Conservation (phyloP, 2,888 invertebrate species). For the Opisthograptis luteolata region DNA sequence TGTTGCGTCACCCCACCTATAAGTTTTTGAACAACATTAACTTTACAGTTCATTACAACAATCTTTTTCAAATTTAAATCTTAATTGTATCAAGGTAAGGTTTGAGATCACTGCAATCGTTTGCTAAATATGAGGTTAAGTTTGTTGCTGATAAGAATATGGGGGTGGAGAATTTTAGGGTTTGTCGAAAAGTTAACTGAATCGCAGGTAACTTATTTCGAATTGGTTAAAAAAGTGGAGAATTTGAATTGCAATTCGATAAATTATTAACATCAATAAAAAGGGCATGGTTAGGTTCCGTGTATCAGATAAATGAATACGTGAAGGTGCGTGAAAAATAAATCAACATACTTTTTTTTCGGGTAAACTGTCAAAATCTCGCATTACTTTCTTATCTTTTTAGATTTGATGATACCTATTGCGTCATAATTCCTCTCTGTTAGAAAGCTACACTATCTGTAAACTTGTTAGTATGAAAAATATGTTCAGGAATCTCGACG, state of each 20-base stretch:
- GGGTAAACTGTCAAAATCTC: no score
- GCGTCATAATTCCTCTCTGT: no score
- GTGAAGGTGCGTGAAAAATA: no score
- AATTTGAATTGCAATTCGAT: slow-evolving; percentile 56
- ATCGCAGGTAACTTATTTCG: slow-evolving; percentile 74
- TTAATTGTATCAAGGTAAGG: slow-evolving; percentile 27
- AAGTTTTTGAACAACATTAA: slow-evolving; percentile 44
- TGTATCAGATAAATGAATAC: neutral
- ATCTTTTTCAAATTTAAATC: slow-evolving; percentile 11
- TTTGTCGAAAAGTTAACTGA: slow-evolving; percentile 75
- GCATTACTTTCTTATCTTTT: no score
- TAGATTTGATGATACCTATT: no score
- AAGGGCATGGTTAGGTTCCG: slow-evolving; percentile 1
- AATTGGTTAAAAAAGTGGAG: slow-evolving; percentile 58
- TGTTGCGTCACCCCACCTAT: slow-evolving; percentile 72
- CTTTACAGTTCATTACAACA: slow-evolving; percentile 2
- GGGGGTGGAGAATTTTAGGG: slow-evolving; percentile 73
- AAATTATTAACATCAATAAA: slow-evolving; percentile 15
- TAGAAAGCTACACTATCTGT: no score
- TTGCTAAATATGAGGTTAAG: slow-evolving; percentile 11
- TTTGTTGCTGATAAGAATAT: slow-evolving; percentile 46
- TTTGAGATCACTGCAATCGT: neutral
- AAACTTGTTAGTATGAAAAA: no score
- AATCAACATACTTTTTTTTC: no score
- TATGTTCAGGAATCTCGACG: no score